A percentile compares a stretch with the other conserved stretches of the same genome.
These are phyloP conservation scores for Metallyticus violacea DNA, from an alignment of 2,888 invertebrate species.

Conservation along the genomic window DNA sequence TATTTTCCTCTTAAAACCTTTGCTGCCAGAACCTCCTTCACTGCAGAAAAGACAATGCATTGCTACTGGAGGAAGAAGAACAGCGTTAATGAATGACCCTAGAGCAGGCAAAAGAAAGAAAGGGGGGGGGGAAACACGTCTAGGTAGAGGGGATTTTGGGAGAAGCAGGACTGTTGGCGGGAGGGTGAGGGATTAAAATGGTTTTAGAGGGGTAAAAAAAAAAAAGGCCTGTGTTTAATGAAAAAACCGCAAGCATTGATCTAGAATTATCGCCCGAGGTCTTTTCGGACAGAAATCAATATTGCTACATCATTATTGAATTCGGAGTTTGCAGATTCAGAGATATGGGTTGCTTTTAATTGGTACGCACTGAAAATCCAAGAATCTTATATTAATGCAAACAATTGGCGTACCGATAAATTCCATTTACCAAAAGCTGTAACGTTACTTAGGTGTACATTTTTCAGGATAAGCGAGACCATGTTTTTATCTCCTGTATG, in stretches of 20 bases:
- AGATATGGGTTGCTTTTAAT: not conserved
- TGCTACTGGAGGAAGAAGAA: not conserved
- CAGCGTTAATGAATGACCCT: not conserved
- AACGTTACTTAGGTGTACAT: too few relatives aligned
- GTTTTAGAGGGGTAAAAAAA: not conserved
- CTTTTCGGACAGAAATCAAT: not conserved
- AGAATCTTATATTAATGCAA: too few relatives aligned
- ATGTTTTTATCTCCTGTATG: too few relatives aligned
- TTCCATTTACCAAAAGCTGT: too few relatives aligned
- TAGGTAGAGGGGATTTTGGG: not conserved
- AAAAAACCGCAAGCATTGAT: not conserved
- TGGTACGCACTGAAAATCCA: not conserved
- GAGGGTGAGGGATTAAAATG: too few relatives aligned
- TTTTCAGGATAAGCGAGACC: too few relatives aligned
- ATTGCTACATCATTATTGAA: not conserved
- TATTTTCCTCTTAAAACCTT: not conserved
- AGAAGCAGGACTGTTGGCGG: not conserved
- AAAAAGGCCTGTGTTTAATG: not conserved
- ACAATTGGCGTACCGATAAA: too few relatives aligned
- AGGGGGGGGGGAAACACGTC: not conserved
- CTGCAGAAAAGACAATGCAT: not conserved
- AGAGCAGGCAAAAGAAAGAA: not conserved
- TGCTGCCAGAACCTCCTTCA: not conserved
- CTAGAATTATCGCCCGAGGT: not conserved
- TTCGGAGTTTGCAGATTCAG: not conserved